Percentiles rank a stretch among this genome's conserved stretches.
phyloP scores from a whole-genome alignment of 2,113 vertebrate genomes.

The Semnornis frantzii region DNA sequence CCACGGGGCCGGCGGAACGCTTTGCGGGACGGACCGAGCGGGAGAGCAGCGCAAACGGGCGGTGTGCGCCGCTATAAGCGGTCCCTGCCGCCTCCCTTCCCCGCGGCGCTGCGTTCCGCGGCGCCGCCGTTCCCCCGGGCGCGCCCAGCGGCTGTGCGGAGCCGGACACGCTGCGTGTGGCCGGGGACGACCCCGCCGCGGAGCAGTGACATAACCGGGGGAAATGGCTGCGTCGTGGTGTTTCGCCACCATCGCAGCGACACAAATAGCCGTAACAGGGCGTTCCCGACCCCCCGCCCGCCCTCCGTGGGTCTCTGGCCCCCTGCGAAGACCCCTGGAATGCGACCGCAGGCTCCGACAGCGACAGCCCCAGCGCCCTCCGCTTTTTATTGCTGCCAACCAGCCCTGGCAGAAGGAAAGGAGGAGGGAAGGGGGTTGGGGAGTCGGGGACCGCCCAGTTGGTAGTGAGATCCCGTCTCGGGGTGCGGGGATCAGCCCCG shows the following conservation, averaged over 20 bases:
- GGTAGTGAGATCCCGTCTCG: accelerated
- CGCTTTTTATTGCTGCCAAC: neutral
- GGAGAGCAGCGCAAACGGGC: neutral
- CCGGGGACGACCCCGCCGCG: neutral
- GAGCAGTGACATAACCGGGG: no score
- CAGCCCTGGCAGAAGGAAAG: no score
- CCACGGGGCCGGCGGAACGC: neutral
- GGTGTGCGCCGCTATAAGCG: neutral
- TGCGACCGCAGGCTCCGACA: neutral
- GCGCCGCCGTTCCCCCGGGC: no score
- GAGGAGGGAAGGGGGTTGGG: no score
- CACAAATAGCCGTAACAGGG: accelerated
- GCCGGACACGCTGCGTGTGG: no score
- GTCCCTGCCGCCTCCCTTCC: neutral
- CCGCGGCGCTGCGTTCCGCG: neutral
- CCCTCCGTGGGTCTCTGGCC: no score
- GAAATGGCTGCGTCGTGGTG: neutral
- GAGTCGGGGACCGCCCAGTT: neutral
- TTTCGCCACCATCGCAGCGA: accelerated
- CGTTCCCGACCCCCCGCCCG: no score
- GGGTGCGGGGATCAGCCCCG: accelerated
- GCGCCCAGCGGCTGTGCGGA: neutral
- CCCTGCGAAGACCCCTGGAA: no score
- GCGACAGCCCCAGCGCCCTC: neutral
- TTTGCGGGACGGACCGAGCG: neutral